These are phyloP conservation scores for Platysternon megacephalum DNA, from an alignment of 2,113 vertebrate genomes.

Conservation along the genomic window DNA sequence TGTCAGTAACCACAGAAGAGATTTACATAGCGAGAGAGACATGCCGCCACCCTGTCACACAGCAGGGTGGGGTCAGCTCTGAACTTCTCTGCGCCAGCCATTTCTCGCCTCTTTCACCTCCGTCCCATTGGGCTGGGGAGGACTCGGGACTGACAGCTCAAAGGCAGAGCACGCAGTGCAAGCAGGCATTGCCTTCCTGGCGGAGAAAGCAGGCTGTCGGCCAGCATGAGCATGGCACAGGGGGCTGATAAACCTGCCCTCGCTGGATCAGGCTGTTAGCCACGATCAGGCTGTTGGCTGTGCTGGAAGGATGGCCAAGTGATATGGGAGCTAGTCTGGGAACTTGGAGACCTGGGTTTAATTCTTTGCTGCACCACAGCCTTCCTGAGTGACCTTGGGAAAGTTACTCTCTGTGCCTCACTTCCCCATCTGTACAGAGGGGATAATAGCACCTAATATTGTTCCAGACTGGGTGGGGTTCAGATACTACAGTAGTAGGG, in stretches of 20 bases:
- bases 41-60: fast-evolving
- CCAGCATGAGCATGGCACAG: background rate
- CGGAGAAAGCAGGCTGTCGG: no score
- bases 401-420: background rate
- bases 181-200: background rate
- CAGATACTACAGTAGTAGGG: background rate
- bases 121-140: background rate
- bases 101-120: background rate
- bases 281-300: background rate
- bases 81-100: background rate
- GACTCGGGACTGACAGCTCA: background rate
- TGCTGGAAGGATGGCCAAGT: background rate
- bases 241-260: background rate
- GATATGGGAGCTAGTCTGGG: background rate
- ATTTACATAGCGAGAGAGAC: background rate
- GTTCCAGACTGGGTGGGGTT: background rate
- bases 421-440: background rate
- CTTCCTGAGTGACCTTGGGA: background rate
- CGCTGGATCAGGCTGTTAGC: background rate
- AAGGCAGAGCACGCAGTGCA: background rate
- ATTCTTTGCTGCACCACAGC: background rate
- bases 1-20: background rate
- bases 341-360: background rate
- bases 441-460: background rate
- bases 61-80: fast-evolving